A percentile compares a stretch with the other conserved stretches of the same genome.
Conservation (phyloP, 2,113 vertebrate genomes). For the Baryphthengus martii region DNA sequence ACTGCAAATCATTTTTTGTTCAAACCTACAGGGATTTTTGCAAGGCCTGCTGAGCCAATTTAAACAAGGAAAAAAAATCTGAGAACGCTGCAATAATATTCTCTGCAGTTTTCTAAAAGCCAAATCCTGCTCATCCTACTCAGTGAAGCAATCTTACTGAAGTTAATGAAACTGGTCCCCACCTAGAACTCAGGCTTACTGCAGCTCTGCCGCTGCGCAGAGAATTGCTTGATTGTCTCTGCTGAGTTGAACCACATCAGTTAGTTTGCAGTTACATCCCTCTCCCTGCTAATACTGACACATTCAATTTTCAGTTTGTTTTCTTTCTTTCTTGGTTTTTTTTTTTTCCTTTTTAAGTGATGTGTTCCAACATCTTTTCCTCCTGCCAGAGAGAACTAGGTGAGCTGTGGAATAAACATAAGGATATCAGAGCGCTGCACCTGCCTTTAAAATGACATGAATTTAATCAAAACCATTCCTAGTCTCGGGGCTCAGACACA, state of each 20-base stretch:
- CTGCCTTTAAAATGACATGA: constrained; percentile 41
- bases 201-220: not conserved
- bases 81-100: not conserved
- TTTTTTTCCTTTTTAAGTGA: not conserved
- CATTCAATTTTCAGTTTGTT: not conserved
- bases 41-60: constrained; percentile 42
- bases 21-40: constrained; percentile 31
- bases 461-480: constrained; percentile 21
- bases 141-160: not conserved
- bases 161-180: not conserved
- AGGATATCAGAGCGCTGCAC: not conserved
- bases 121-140: not conserved
- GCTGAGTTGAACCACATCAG: not conserved
- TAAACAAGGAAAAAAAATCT: not conserved
- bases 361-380: not conserved
- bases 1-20: constrained; percentile 48
- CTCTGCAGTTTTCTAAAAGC: not conserved
- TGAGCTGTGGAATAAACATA: not conserved
- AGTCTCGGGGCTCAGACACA: not conserved
- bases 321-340: not conserved
- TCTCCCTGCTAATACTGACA: not conserved
- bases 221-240: not conserved
- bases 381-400: not conserved
- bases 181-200: not conserved
- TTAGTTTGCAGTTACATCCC: not conserved